Evolutionary conservation across 1,140 invertebrate species (phyloP).

Genomic region (Anastrepha ludens): DNA sequence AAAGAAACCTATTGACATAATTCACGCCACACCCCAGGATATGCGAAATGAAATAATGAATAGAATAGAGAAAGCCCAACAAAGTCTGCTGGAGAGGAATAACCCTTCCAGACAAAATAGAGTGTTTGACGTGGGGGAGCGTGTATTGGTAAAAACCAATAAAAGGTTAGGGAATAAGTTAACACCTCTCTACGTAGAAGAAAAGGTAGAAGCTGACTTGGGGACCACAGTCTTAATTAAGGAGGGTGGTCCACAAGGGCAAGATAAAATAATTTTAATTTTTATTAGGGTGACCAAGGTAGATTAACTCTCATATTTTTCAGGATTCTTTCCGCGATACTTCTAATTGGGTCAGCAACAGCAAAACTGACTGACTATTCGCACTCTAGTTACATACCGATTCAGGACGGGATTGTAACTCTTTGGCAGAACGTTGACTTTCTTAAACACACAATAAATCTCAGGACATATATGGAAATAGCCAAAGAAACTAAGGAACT

Average conservation of each 20-base stretch:
- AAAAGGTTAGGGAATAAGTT: constrained; percentile 1
- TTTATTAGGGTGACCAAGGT: not conserved
- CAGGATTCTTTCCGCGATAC: not conserved
- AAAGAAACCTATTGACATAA: not conserved
- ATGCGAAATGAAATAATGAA: constrained; percentile 11
- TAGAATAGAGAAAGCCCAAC: not conserved
- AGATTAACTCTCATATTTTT: not conserved
- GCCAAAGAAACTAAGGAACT: not conserved
- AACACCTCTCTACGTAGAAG: not conserved
- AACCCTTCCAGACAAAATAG: not conserved
- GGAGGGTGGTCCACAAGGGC: not conserved
- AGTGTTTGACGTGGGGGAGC: not conserved
- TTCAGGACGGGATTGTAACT: too few relatives aligned
- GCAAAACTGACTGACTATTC: not conserved
- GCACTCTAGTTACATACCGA: not conserved
- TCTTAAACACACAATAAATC: too few relatives aligned
- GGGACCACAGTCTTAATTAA: constrained; percentile 5
- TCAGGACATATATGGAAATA: too few relatives aligned
- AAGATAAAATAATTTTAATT: not conserved
- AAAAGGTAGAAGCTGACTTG: not conserved
- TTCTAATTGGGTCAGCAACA: not conserved
- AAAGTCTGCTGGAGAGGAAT: not conserved
- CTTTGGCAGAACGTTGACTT: too few relatives aligned
- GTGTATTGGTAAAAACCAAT: not conserved
- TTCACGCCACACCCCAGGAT: not conserved